A percentile compares a stretch with the other conserved stretches of the same genome.
These are phyloP conservation scores for Gopherus evgoodei DNA, from an alignment of 2,113 vertebrate species.

Conservation along the genomic window DNA sequence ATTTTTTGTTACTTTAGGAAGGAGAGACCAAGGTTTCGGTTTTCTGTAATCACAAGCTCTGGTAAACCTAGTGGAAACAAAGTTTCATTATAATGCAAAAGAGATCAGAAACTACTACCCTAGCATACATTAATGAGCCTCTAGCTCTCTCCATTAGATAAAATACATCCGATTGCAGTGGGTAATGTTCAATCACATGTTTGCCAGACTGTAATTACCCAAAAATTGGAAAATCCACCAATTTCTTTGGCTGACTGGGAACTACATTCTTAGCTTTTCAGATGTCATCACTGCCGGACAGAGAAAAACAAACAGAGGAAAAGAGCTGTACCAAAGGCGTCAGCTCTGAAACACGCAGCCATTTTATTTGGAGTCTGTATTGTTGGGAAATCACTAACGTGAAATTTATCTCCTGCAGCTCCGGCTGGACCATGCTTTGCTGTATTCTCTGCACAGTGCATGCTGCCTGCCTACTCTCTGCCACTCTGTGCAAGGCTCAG, in stretches of 20 bases:
- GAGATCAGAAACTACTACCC: not conserved
- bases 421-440: not conserved
- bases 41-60: not conserved
- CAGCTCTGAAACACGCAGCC: not conserved
- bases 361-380: not conserved
- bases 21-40: not conserved
- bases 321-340: not conserved
- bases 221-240: not conserved
- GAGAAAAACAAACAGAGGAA: not conserved
- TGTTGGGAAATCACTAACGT: not conserved
- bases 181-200: not conserved
- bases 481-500: accelerated
- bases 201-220: not conserved
- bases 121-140: not conserved
- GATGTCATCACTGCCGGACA: not conserved
- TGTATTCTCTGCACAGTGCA: no score
- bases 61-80: not conserved
- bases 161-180: not conserved
- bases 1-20: not conserved
- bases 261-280: not conserved
- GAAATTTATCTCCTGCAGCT: not conserved
- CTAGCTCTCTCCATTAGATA: not conserved
- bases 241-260: not conserved
- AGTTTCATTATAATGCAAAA: not conserved
- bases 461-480: not conserved